Evolutionary conservation across 30 jellyfish, hydroid and myxozoan species (phyloP), one percentile per base, ranked within the genome.

Genomic region (Aurelia sp.): DNA sequence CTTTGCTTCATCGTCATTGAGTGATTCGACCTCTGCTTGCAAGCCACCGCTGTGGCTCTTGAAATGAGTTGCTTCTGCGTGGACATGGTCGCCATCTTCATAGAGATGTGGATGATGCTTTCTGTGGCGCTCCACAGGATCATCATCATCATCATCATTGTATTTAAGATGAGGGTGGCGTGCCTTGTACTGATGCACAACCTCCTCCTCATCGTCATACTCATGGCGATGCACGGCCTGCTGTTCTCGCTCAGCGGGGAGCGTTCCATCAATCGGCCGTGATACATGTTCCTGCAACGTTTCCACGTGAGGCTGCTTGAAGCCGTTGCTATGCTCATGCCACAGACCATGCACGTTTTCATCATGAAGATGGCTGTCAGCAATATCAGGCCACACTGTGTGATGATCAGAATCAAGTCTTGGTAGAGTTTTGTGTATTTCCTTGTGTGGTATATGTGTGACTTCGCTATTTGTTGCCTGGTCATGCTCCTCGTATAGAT

Each of bases 401-500:
- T n/a, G 62, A 20, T 69, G 79, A 58, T 58, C 86, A 6, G 86
- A 74, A 58, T 74, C 74, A 5, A 74, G 21, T 22, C 35, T 23
- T 33, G 86, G 86, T n/a, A 52, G 30, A 22, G 20, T 74, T 48
- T 74, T 74, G 44, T 27, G 86, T 31, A 74, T 7, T 35, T 74
- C 73, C 30, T 74, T 16, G 48, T 74, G 86, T 22, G 62, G 52
- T 9, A 31, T 44, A 21, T 47, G 33, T 10, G 27, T 31, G 57
- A 55, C 74, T 33, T 74, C 86, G 37, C 86, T 74, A 59, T 74
- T 74, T 16, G 86, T 74, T 10, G 86, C 86, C 60, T 81, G 91
- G 71, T 81, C 91, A 68, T 81, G 91, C 19, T 81, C 91, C 50
- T 81, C 91, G 77, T 81, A 81, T 33, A 81, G 23, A 30, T 50